Conservation (phyloP, 2,113 vertebrate species). For the Callipepla squamata region DNA sequence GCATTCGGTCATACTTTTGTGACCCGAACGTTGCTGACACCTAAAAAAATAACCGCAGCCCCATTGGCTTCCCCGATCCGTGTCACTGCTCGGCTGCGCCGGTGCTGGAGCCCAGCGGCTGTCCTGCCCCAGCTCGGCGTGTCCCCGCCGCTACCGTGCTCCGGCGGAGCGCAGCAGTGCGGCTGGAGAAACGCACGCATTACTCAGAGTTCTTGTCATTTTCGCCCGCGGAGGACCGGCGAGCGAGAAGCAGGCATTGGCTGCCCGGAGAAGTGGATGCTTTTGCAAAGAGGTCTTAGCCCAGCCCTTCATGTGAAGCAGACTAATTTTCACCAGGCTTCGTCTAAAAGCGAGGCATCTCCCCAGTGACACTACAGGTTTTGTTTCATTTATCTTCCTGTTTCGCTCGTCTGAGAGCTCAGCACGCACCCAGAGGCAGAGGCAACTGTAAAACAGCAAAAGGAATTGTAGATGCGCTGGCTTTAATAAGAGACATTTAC, state of each 20-base stretch:
- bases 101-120: conserved; percentile 21
- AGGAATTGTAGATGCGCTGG: conserved; percentile 20
- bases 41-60: conserved; percentile 23
- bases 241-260: not conserved
- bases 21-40: conserved; percentile 66
- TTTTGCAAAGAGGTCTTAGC: not conserved
- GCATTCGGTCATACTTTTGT: conserved; percentile 15
- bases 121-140: conserved; percentile 26
- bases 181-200: not conserved
- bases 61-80: not conserved
- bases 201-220: conserved; percentile 19
- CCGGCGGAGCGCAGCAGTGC: not conserved
- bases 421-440: not conserved
- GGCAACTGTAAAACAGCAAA: conserved; percentile 42
- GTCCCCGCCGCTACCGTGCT: not conserved
- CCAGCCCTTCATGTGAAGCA: not conserved
- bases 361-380: not conserved
- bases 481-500: conserved; percentile 21
- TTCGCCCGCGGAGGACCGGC: not conserved
- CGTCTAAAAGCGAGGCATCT: conserved; percentile 12
- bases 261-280: not conserved
- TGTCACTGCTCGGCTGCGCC: conserved; percentile 2
- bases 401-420: not conserved
- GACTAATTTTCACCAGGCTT: conserved; percentile 11
- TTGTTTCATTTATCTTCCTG: not conserved